These are phyloP conservation scores for Aphrophora alni DNA, from an alignment of 2,888 invertebrate species.

Conservation along the genomic window DNA sequence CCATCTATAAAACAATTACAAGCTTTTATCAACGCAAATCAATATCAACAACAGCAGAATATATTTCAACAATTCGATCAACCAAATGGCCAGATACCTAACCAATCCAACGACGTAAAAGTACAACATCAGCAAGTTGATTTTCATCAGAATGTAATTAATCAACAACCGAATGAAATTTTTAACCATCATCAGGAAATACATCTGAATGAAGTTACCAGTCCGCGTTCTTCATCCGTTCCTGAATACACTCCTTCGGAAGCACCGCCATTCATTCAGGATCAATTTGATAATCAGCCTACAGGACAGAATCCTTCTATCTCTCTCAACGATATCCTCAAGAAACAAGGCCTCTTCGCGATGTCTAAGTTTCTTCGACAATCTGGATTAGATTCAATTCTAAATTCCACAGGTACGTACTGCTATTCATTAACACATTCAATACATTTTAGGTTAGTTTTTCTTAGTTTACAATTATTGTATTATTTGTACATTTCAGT, in stretches of 20 bases:
- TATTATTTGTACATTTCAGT: too few relatives aligned
- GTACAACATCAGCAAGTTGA: conserved; percentile 31
- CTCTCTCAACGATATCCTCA: conserved; percentile 70
- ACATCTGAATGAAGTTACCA: conserved; percentile 3
- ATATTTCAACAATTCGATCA: background rate
- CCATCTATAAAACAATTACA: background rate
- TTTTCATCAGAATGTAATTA: conserved; percentile 10
- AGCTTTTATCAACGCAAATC: background rate
- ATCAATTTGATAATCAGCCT: conserved; percentile 47
- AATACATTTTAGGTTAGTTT: too few relatives aligned
- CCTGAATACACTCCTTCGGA: background rate
- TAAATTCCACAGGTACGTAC: conserved; percentile 76
- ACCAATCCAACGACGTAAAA: too few relatives aligned
- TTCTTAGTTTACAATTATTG: too few relatives aligned
- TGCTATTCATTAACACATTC: too few relatives aligned
- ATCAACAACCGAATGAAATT: background rate
- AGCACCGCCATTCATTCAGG: background rate
- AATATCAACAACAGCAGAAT: background rate
- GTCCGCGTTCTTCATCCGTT: background rate
- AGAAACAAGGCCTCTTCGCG: conserved; percentile 77
- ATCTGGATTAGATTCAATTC: conserved; percentile 80
- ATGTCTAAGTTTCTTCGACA: conserved; percentile 84
- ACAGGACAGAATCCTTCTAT: conserved; percentile 54
- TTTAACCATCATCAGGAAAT: background rate
- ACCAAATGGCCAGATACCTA: background rate